These are phyloP conservation scores for Vimba vimba DNA, from an alignment of 2,113 vertebrate species.

Conservation along the genomic window DNA sequence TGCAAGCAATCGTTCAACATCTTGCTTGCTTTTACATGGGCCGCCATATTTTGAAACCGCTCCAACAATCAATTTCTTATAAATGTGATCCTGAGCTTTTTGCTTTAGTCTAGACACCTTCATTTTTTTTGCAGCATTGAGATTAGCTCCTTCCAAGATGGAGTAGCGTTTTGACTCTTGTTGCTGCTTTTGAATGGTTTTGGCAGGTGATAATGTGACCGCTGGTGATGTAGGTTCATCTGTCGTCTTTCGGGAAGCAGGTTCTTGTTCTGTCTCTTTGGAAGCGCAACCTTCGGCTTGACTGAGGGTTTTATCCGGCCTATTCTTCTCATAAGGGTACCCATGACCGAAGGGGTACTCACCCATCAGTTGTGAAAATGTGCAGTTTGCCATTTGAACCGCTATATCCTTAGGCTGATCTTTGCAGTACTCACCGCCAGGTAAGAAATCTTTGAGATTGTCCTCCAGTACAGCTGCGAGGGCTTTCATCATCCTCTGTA, in stretches of 20 bases:
- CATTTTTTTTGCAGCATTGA: not conserved
- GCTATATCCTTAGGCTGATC: slow-evolving; percentile 60
- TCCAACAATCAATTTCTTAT: slow-evolving; percentile 62
- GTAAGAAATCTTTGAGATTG: slow-evolving; percentile 75
- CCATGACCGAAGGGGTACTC: slow-evolving; percentile 69
- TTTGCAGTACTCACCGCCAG: slow-evolving; percentile 70
- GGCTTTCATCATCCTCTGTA: slow-evolving; percentile 71
- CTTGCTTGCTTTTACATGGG: slow-evolving; percentile 71
- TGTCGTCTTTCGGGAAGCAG: not conserved
- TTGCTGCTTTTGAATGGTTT: not conserved
- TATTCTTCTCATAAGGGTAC: slow-evolving; percentile 49
- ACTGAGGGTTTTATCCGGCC: not conserved
- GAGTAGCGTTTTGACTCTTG: not conserved
- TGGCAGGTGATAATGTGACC: not conserved
- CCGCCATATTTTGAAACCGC: slow-evolving; percentile 70
- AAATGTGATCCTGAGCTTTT: slow-evolving; percentile 51
- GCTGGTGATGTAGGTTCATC: not conserved
- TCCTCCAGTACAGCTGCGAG: slow-evolving; percentile 69
- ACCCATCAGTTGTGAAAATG: slow-evolving; percentile 72
- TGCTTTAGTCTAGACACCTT: slow-evolving; percentile 36
- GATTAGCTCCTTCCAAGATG: slow-evolving; percentile 24
- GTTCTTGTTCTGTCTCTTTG: not conserved
- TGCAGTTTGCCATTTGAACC: slow-evolving; percentile 65
- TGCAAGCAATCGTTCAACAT: slow-evolving; percentile 72
- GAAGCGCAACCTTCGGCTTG: not conserved